phyloP scores from a whole-genome alignment of 92 coral and sea anemone species.

The Palythoa caribaeorum region DNA sequence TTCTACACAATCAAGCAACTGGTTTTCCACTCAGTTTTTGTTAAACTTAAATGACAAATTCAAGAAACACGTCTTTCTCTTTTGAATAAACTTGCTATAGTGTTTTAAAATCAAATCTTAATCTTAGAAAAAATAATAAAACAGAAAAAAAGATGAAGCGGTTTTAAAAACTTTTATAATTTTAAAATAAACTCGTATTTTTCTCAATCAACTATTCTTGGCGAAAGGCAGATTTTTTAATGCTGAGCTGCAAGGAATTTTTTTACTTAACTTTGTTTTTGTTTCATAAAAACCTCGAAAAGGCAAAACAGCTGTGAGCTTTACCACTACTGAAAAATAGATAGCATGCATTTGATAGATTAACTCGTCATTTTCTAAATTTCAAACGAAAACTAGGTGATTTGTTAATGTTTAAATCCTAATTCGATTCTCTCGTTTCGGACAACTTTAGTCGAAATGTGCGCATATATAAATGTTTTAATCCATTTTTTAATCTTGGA shows the following conservation, averaged over 20 bases:
- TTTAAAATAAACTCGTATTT: no score
- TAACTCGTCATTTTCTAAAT: background rate
- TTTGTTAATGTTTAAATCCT: background rate
- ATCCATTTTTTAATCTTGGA: background rate
- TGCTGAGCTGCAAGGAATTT: background rate
- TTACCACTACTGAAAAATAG: background rate
- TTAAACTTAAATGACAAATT: background rate
- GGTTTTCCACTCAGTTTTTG: background rate
- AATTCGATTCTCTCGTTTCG: background rate
- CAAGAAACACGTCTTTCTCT: background rate
- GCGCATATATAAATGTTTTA: background rate
- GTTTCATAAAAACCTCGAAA: background rate
- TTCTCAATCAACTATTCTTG: no score
- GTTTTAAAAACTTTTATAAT: no score
- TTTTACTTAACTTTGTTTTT: background rate
- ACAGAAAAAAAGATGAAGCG: no score
- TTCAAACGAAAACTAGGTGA: background rate
- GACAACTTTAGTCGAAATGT: background rate
- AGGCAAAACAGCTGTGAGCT: constrained; percentile 5
- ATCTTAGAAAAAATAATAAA: background rate
- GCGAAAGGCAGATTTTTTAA: no score
- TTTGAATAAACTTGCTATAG: background rate
- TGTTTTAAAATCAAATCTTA: constrained; percentile 18
- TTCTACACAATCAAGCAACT: background rate
- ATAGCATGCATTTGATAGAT: background rate